phyloP scores from a whole-genome alignment of 2,797 vertebrate species.

The Pangasius mekongensis region DNA sequence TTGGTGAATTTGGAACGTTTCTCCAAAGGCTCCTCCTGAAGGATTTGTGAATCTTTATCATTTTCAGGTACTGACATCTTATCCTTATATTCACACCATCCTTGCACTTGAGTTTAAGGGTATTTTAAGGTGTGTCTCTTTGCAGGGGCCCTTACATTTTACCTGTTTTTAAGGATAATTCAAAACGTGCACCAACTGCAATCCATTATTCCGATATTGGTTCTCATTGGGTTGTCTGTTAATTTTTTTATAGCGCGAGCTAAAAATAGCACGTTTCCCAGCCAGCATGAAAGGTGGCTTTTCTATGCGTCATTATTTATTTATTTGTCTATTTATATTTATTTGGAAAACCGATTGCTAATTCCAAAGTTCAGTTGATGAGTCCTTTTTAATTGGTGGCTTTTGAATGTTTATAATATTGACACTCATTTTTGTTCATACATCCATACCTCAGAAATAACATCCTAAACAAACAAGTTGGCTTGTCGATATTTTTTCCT shows the following conservation, averaged over 20 bases:
- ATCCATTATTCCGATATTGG: neutral
- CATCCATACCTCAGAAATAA: neutral
- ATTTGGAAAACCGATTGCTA: neutral
- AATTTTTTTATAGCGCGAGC: neutral
- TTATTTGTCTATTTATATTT: neutral
- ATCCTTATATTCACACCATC: slow-evolving; percentile 12
- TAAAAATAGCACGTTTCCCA: slow-evolving; percentile 21
- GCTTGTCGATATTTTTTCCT: neutral
- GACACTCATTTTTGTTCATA: neutral
- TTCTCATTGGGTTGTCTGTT: neutral
- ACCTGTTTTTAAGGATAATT: neutral
- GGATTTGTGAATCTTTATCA: slow-evolving; percentile 48
- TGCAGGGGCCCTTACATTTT: slow-evolving; percentile 3
- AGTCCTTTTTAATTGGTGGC: neutral
- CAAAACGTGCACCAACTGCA: neutral
- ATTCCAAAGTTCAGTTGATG: neutral
- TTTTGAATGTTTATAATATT: neutral
- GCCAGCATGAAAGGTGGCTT: slow-evolving; percentile 1
- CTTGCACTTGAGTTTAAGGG: slow-evolving; percentile 18
- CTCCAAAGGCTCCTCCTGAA: slow-evolving; percentile 40
- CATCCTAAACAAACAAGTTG: neutral
- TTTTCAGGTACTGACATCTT: slow-evolving; percentile 62
- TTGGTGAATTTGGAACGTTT: slow-evolving; percentile 30
- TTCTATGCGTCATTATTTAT: slow-evolving; percentile 10
- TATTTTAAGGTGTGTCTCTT: slow-evolving; percentile 53